phyloP scores from a whole-genome alignment of 2,113 vertebrate species.

The Dipodomys spectabilis region DNA sequence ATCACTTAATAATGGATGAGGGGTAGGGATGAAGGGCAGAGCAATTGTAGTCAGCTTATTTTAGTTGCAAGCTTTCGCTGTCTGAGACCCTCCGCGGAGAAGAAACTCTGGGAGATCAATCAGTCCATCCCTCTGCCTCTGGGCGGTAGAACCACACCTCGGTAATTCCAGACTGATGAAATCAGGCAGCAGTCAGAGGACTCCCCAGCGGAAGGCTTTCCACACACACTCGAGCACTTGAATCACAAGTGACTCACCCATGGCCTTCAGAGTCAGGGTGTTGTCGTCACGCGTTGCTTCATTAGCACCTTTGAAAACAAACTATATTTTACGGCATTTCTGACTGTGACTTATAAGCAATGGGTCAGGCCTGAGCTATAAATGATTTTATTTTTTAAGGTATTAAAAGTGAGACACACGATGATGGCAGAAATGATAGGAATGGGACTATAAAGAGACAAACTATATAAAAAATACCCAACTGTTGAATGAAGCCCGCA shows the following conservation, averaged over 20 bases:
- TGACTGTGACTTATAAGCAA: slow-evolving; percentile 22
- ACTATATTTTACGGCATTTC: slow-evolving; percentile 33
- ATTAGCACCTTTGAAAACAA: slow-evolving; percentile 54
- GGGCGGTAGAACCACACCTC: slow-evolving; percentile 58
- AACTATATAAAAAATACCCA: not conserved
- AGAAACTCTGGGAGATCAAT: not conserved
- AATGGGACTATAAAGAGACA: not conserved
- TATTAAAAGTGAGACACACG: slow-evolving; percentile 11
- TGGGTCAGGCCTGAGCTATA: slow-evolving; percentile 12
- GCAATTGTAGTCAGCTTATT: not conserved
- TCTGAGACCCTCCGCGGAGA: not conserved
- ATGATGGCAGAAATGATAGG: slow-evolving; percentile 22
- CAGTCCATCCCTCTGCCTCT: not conserved
- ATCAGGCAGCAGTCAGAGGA: not conserved
- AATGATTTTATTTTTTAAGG: slow-evolving; percentile 38
- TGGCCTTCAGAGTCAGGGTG: not conserved
- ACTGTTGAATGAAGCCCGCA: not conserved
- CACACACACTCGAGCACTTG: not conserved
- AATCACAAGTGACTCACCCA: slow-evolving; percentile 41
- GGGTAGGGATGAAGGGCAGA: not conserved
- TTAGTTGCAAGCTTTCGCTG: not conserved
- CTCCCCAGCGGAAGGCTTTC: not conserved
- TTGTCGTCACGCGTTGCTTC: not conserved
- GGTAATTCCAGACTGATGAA: slow-evolving; percentile 57
- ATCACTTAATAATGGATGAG: slow-evolving; percentile 26